A percentile compares a stretch with the other conserved stretches of the same genome.
These are phyloP conservation scores for Cyclura pinguis DNA, from an alignment of 2,797 vertebrate genomes.

Conservation along the genomic window DNA sequence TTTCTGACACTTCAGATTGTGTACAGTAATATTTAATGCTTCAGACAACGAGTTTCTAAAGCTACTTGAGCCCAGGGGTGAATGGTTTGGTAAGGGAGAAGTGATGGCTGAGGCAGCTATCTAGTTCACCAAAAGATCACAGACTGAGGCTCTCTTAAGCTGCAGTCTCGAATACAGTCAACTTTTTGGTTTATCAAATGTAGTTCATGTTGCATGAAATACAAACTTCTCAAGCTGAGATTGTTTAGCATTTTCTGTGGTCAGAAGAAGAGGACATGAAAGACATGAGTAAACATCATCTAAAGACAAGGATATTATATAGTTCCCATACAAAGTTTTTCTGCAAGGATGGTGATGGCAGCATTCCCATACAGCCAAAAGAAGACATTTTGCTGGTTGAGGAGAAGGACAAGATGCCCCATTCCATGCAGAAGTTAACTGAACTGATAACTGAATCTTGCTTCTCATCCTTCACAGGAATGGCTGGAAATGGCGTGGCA, in stretches of 20 bases:
- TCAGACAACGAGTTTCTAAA: neutral
- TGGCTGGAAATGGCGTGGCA: neutral
- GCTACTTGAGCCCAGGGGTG: neutral
- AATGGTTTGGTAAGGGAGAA: neutral
- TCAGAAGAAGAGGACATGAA: neutral
- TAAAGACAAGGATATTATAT: neutral
- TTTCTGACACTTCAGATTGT: slow-evolving; percentile 33
- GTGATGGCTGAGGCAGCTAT: neutral
- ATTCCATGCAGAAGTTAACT: neutral
- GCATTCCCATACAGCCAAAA: neutral
- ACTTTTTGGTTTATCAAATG: neutral
- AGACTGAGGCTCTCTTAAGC: neutral
- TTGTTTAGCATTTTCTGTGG: neutral
- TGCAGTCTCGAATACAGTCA: neutral
- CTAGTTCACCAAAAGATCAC: neutral
- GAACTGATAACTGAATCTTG: too few species aligned
- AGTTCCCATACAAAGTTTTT: neutral
- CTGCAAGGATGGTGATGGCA: neutral
- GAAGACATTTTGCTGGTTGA: neutral
- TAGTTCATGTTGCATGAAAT: neutral
- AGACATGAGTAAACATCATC: neutral
- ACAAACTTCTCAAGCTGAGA: neutral
- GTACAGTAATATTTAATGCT: neutral
- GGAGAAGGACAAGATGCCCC: neutral
- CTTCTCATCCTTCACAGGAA: neutral